Evolutionary conservation across 2,797 vertebrate genomes (phyloP).

Genomic region (Bradypodion pumilum): DNA sequence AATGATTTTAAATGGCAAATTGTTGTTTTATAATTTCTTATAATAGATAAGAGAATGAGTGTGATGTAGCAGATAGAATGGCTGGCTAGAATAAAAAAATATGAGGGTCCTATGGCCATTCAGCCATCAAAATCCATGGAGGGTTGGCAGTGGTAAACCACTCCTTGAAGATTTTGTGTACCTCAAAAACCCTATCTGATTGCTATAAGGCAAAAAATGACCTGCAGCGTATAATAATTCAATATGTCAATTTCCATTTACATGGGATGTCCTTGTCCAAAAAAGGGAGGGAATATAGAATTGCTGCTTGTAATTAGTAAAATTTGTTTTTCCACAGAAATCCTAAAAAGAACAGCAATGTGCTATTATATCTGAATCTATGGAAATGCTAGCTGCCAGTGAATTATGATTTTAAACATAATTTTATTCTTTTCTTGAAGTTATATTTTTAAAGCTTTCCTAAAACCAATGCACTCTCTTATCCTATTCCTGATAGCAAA

Average conservation of each 20-base stretch:
- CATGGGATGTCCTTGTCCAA: background rate
- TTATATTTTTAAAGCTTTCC: background rate
- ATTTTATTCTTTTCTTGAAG: background rate
- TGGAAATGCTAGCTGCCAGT: background rate
- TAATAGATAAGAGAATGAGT: too few relatives aligned
- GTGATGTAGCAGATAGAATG: too few relatives aligned
- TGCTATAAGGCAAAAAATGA: too few relatives aligned
- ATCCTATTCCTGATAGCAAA: background rate
- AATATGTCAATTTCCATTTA: too few relatives aligned
- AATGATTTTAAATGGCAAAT: background rate
- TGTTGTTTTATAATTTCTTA: background rate
- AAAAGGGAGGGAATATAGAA: background rate
- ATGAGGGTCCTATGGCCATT: too few relatives aligned
- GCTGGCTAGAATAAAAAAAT: too few relatives aligned
- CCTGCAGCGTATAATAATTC: too few relatives aligned
- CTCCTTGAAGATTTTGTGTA: too few relatives aligned
- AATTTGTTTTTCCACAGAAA: background rate
- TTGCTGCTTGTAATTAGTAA: background rate
- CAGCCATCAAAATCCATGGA: too few relatives aligned
- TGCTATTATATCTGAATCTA: background rate
- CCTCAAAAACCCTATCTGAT: too few relatives aligned
- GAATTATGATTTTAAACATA: background rate
- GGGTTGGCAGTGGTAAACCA: too few relatives aligned
- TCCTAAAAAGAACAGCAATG: background rate
- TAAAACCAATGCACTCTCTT: background rate